Base-by-base conservation (phyloP, 2,888 invertebrate genomes). In the Apotomis capreana region DNA sequence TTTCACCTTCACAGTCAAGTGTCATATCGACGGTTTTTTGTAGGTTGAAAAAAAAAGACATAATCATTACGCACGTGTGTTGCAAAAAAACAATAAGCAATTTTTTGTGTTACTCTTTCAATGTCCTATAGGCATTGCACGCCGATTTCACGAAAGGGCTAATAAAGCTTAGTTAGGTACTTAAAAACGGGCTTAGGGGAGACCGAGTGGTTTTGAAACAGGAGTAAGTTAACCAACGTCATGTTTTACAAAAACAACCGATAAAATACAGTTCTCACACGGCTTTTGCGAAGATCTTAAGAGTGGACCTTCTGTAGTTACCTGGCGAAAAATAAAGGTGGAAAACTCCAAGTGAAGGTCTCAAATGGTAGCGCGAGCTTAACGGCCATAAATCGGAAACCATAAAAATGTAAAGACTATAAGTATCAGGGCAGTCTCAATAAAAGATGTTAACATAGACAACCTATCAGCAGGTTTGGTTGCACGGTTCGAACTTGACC, bases 401-500 rank as follows among this genome's bases (percentile, higher is more conserved):
- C 2, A 26, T 26, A 15, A 15, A 15, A 15, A 15, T 15, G 15
- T 15, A 15, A 15, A 15, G 15, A 15, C 15, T 15, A 15, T 1
- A 26, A 26, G 26, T 2, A 26, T 6, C 5, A 49, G 49, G 54
- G 13, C 5, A 6, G 54, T 15, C 37, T 58, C 26, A 13, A 26
- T 10, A 9, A 9, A 15, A 15, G 36, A 36, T 64, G 3, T 37
- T 5, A 46, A 68, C 62, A 79, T 87, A 83, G 89, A 79, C 78
- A 78, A 82, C 78, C 77, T 84, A 87, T 78, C 77, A 85, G 89
- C 90, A 87, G 88, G 91, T 91, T 92, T 79, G 88, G 83, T 83
- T 86, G 81, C 85, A 78, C 84, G 79, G 78, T 78, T 83, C 79
- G 77, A 78, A 77, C 76, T 81, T 88, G 88, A 88, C 87, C 89